Percentiles rank a stretch among this genome's conserved stretches.
Conservation (phyloP, 2,797 vertebrate species). For the Propithecus perrieri region DNA sequence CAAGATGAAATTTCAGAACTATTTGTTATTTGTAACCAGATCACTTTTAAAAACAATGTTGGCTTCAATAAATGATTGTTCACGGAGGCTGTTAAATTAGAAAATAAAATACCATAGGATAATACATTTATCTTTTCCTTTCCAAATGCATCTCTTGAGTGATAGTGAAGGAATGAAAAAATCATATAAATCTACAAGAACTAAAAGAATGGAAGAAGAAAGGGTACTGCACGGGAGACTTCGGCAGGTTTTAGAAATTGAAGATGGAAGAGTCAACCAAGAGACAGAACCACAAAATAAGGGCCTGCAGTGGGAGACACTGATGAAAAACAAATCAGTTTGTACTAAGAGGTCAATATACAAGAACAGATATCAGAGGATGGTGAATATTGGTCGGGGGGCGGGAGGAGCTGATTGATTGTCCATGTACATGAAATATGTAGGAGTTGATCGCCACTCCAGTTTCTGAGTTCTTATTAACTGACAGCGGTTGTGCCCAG, state of each 20-base stretch:
- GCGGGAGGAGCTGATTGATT: neutral
- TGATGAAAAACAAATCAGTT: neutral
- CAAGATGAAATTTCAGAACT: neutral
- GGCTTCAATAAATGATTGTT: slow-evolving; percentile 13
- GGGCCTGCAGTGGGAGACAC: neutral
- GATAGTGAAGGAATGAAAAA: slow-evolving; percentile 17
- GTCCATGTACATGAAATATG: neutral
- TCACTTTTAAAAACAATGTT: slow-evolving; percentile 31
- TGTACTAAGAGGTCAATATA: neutral
- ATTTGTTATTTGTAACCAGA: neutral
- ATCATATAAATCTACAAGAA: neutral
- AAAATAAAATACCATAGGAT: slow-evolving; percentile 20
- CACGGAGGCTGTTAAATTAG: neutral
- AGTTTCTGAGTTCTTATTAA: neutral
- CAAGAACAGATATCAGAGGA: neutral
- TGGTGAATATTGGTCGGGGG: neutral
- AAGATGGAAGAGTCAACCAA: neutral
- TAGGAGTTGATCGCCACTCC: neutral
- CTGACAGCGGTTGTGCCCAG: neutral
- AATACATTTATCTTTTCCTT: slow-evolving; percentile 11
- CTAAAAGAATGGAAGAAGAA: neutral
- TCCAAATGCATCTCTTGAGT: slow-evolving; percentile 12
- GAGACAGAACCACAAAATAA: neutral
- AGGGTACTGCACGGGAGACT: neutral
- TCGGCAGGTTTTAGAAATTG: slow-evolving; percentile 15